Evolutionary conservation across 2,797 vertebrate species (phyloP), one percentile per base, ranked within the genome.

Genomic region (Loriculus beryllinus): DNA sequence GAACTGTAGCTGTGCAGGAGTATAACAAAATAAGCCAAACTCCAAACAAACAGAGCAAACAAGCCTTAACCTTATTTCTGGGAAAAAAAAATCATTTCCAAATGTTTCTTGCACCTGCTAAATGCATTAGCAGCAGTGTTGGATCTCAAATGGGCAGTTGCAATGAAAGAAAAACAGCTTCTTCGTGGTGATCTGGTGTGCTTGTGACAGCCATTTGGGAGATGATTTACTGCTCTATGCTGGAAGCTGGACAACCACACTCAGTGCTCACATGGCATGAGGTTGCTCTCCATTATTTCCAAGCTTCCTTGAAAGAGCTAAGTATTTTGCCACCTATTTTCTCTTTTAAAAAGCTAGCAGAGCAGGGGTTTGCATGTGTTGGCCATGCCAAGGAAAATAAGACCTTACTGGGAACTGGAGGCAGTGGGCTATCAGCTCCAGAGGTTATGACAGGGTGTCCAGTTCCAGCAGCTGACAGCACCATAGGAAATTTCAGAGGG

Each of bases 291-390:
- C 37, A n/a, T 23, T 2, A 0, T 68, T 91, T 88, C 82, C 74
- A 86, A 82, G 79, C 17, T 93, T 94, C 86, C 92, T 94, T 81
- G 88, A 93, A 95, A 93, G 87, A 86, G 51, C 64, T 63, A 43
- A 96, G 60, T 42, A 42, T 54, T 82, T 91, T 70, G 65, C 45
- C 82, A 77, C 60, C 22, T 79, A 70, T 82, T 96, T 95, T 88
- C 47, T 82, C 63, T 63, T 87, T 86, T 25, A 21, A 29, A 84
- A 90, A 91, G 16, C 5, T 23, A 6, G 31, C 21, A 8, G 31
- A 94, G 72, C 3, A 6, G 56, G 33, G 43, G 49, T 91, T 82
- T 89, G 35, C 57, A 29, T 0, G 0, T 28, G 31, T 49, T 83
- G 25, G 35, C 19, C 14, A 3, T 78, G 82, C 84, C 88, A 92